Conservation (phyloP, 2,888 invertebrate genomes). For the Hirtodrosophila cameraria region DNA sequence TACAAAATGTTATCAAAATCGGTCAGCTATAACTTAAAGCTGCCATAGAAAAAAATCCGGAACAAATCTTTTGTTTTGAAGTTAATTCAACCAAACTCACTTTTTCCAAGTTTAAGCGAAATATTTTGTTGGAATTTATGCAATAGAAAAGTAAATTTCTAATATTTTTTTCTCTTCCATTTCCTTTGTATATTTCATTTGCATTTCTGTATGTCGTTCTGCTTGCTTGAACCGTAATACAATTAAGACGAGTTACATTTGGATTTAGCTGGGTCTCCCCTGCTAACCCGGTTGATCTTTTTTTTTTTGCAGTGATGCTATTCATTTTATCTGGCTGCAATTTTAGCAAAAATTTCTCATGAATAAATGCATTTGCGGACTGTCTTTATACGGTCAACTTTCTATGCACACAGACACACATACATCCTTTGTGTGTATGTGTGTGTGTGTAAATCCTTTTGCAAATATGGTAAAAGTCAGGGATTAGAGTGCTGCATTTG, state of each 20-base stretch:
- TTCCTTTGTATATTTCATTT: constrained; percentile 13
- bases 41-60: too few relatives aligned
- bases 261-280: constrained; percentile 12
- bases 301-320: constrained; percentile 17
- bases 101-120: too few relatives aligned
- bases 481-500: constrained; percentile 39
- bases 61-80: too few relatives aligned
- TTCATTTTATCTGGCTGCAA: constrained; percentile 26
- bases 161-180: neutral
- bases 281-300: constrained; percentile 25
- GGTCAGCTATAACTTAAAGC: too few relatives aligned
- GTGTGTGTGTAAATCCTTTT: constrained; percentile 35
- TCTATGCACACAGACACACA: constrained; percentile 10
- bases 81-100: too few relatives aligned
- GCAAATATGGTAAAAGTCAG: constrained; percentile 56
- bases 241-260: constrained; percentile 38
- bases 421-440: constrained; percentile 8
- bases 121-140: neutral
- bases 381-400: constrained; percentile 45
- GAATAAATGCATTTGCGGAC: constrained; percentile 63
- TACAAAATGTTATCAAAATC: too few relatives aligned
- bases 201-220: constrained; percentile 8
- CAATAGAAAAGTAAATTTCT: neutral
- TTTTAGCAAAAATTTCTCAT: constrained; percentile 44
- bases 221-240: constrained; percentile 31